Evolutionary conservation across 2,888 invertebrate species (phyloP), one percentile per base, ranked within the genome.

Genomic region (Troides aeacus): DNA sequence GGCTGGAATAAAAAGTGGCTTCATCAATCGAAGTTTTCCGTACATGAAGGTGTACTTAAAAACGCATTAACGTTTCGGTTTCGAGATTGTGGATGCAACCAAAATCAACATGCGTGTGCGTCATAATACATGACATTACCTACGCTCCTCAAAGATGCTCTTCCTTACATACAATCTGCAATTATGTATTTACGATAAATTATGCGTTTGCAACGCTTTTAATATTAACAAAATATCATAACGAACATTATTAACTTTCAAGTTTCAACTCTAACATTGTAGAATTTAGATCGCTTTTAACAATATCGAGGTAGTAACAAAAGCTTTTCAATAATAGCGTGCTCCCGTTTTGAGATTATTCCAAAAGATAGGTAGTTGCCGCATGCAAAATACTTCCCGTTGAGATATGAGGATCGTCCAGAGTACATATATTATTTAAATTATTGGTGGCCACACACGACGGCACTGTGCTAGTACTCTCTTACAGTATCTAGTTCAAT

Each of bases 361-460:
- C 84, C 84, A 85, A 86, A 88, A 90, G 91, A 91, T 91, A 88
- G 84, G 83, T 88, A 82, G 86, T 84, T 79, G 85, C 82, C 81
- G 87, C 87, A 92, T 91, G 91, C 89, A 89, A 89, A 92, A 88
- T 86, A 89, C 90, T 92, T 91, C 90, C 90, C 84, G 84, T 85
- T 85, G 86, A 89, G 91, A 90, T 92, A 90, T 90, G 90, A 85
- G 84, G 84, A 86, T 85, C 86, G 87, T 87, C 86, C 84, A 79
- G 77, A 73, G 77, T 75, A 84, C 81, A 83, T 86, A 86, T 86
- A 86, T 87, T 89, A 88, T 88, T 87, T 87, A 84, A 85, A 83
- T 83, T 83, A 86, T 84, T 83, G 79, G 81, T 74, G 84, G 84
- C 90, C 90, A 90, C 90, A 90, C 90, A 90, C 90, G 89, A 85